phyloP scores from a whole-genome alignment of 2,888 invertebrate genomes.

The Agrenia bidenticulata region DNA sequence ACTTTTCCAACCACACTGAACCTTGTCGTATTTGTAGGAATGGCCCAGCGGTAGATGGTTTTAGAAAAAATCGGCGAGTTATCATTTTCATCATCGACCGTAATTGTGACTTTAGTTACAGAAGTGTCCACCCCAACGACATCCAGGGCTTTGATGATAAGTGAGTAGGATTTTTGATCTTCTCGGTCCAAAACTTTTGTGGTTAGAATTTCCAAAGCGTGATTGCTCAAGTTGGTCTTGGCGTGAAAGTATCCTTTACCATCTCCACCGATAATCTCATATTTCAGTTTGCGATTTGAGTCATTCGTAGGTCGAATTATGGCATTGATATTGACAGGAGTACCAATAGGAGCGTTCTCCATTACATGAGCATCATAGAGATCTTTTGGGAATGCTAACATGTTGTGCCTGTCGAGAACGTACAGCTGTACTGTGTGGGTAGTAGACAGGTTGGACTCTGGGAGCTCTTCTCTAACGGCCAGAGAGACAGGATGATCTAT shows the following conservation, averaged over 20 bases:
- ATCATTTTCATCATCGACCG: conserved; percentile 85
- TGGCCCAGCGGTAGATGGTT: conserved; percentile 71
- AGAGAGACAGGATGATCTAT: conserved; percentile 79
- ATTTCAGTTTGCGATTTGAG: conserved; percentile 64
- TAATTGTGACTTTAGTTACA: conserved; percentile 72
- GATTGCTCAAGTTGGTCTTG: conserved; percentile 54
- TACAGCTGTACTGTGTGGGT: conserved; percentile 78
- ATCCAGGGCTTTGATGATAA: conserved; percentile 79
- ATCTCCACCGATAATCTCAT: conserved; percentile 76
- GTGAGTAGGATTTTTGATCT: conserved; percentile 67
- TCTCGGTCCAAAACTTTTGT: conserved; percentile 78
- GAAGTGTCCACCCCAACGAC: conserved; percentile 77
- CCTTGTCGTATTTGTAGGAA: conserved; percentile 65
- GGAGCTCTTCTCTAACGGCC: conserved; percentile 76
- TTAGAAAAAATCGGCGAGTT: conserved; percentile 83
- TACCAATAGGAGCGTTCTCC: conserved; percentile 75
- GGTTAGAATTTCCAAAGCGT: conserved; percentile 73
- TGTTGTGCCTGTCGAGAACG: conserved; percentile 77
- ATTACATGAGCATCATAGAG: conserved; percentile 65
- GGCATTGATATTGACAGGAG: conserved; percentile 70
- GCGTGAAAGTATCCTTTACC: conserved; percentile 70
- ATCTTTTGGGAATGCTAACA: conserved; percentile 73
- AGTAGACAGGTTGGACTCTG: conserved; percentile 67
- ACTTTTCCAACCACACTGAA: conserved; percentile 83
- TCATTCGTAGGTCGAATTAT: conserved; percentile 65